Conservation (phyloP, 1,140 invertebrate genomes). For the Drosophila pectinifera region DNA sequence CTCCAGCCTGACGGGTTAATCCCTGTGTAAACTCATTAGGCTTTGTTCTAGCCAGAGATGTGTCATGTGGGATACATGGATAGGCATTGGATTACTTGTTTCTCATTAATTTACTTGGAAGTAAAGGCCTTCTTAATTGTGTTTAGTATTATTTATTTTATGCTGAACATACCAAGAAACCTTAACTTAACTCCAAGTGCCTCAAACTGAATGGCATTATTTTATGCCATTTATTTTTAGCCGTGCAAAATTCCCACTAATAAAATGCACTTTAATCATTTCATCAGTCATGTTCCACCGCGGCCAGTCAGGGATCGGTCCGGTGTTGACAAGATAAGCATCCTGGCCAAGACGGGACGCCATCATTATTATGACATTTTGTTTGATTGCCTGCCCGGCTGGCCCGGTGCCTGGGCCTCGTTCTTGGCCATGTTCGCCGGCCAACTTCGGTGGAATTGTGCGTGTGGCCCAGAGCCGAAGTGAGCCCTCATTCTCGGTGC, state of each 20-base stretch:
- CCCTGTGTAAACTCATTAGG: conserved; percentile 60
- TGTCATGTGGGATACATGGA: background rate
- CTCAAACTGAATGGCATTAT: too few species aligned
- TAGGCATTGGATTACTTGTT: too few species aligned
- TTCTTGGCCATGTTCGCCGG: conserved; percentile 48
- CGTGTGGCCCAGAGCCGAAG: conserved; percentile 64
- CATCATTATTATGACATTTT: conserved; percentile 84
- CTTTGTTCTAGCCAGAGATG: conserved; percentile 24
- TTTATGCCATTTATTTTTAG: background rate
- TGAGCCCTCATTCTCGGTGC: conserved; percentile 53
- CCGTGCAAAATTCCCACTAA: conserved; percentile 54
- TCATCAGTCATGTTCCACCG: conserved; percentile 35
- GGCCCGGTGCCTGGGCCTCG: background rate
- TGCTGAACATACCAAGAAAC: background rate
- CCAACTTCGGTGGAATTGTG: conserved; percentile 74
- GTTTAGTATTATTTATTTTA: too few species aligned
- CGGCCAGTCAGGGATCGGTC: conserved; percentile 24
- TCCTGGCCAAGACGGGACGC: conserved; percentile 66
- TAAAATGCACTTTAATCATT: conserved; percentile 70
- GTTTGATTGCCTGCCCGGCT: conserved; percentile 64
- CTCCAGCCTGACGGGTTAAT: conserved; percentile 66
- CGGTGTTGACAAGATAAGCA: conserved; percentile 82
- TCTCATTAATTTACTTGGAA: background rate
- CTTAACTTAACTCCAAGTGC: background rate
- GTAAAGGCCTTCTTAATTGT: too few species aligned